Base-by-base conservation (phyloP, 1,140 invertebrate species). In the Ips typographus region DNA sequence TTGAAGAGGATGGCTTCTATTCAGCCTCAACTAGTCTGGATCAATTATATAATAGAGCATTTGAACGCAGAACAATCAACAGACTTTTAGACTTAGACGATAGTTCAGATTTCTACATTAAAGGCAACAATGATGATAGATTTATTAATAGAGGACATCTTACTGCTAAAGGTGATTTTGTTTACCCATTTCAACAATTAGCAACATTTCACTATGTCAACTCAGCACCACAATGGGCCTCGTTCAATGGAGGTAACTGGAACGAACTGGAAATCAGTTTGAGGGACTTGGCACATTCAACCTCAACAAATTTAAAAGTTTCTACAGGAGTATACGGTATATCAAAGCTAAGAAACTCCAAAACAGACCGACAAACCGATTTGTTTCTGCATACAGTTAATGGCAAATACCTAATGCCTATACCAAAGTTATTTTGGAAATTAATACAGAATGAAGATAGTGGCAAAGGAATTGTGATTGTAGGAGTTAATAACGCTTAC, bases 401-500 rank as follows among this genome's bases (percentile, higher is more conserved):
- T 38, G 80, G 78, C 2, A 74, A 73, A 37, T 70, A 81, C 8
- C 82, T 65, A 22, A 64, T 88, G 6, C 81, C 84, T 0, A 86
- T 88, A 0, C 88, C 88, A 0, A 77, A 82, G 72, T 83, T 85
- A 44, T 88, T 81, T 66, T 89, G 85, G 83, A 89, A 90, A 82
- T 78, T 89, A 4, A 79, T 87, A 1, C 84, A 88, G 71, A 82
- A 89, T 70, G 79, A 81, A 6, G 64, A 73, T 3, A 79, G 75
- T 2, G 81, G 82, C 53, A 73, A 77, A 2, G 87, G 85, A 1
- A 84, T 85, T 1, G 88, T 84, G 2, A 85, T 89, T 67, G 75
- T 90, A 1, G 84, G 85, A 39, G 80, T 88, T 22, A 90, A 90
- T 76, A 88, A 91, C 78, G 87, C 87, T 0, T 85, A 87, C 72